A percentile compares a stretch with the other conserved stretches of the same genome.
phyloP scores from a whole-genome alignment of 2,888 invertebrate genomes.

The Hyposoter dolosus region DNA sequence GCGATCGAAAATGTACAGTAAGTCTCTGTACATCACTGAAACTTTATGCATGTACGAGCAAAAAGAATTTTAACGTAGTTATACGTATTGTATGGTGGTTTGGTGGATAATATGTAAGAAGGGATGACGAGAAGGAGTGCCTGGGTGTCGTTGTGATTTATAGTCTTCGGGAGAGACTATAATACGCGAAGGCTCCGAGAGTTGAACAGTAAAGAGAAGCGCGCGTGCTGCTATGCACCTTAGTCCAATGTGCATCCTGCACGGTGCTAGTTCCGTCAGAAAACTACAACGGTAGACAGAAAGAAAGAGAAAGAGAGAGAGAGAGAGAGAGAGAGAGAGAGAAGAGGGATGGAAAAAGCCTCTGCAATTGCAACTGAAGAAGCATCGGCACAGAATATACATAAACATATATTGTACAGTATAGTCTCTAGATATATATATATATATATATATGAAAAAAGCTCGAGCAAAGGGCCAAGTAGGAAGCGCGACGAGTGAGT shows the following conservation, averaged over 20 bases:
- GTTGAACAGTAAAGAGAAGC: constrained; percentile 10
- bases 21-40: background rate
- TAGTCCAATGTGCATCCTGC: constrained; percentile 8
- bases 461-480: constrained; percentile 57
- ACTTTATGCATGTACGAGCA: background rate
- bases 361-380: constrained; percentile 66
- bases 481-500: constrained; percentile 71
- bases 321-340: background rate
- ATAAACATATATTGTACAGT: background rate
- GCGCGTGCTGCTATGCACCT: constrained; percentile 30
- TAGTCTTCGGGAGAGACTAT: constrained; percentile 53
- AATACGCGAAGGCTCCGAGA: constrained; percentile 8
- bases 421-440: background rate
- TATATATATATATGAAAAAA: constrained; percentile 28
- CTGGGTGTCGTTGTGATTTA: constrained; percentile 66
- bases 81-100: constrained; percentile 32
- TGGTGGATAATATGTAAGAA: constrained; percentile 47
- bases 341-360: constrained; percentile 15
- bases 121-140: constrained; percentile 63
- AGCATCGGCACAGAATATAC: constrained; percentile 39
- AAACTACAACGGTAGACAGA: constrained; percentile 41
- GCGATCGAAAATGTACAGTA: background rate
- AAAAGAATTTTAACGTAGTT: constrained; percentile 42
- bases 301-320: background rate
- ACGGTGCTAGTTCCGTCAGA: constrained; percentile 34